Evolutionary conservation across 2,797 vertebrate species (phyloP).

Genomic region (Aulostomus chinensis): DNA sequence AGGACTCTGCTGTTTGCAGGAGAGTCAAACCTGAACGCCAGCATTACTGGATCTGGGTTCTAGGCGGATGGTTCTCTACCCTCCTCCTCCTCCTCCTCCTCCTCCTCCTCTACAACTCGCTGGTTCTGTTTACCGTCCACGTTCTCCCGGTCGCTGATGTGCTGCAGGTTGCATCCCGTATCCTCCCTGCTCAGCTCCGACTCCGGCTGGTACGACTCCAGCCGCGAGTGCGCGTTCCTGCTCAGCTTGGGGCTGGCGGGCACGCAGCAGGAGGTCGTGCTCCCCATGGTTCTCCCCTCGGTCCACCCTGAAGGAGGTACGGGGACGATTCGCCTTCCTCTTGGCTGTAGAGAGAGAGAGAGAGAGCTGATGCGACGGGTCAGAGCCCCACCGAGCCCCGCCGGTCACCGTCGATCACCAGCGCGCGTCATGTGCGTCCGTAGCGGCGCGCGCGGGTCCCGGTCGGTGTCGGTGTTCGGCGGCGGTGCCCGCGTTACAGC

Average conservation of each 20-base stretch:
- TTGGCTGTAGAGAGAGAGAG: too few relatives aligned
- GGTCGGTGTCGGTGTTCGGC: neutral
- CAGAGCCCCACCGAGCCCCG: constrained; percentile 2
- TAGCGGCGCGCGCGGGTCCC: constrained; percentile 18
- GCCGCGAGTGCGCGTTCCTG: constrained; percentile 87
- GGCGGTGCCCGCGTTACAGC: neutral
- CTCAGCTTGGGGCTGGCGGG: constrained; percentile 89
- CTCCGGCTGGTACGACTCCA: constrained; percentile 89
- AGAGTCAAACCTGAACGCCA: too few relatives aligned
- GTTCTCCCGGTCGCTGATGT: constrained; percentile 93
- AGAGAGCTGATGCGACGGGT: too few relatives aligned
- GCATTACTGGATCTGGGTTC: too few relatives aligned
- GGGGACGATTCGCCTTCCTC: too few relatives aligned
- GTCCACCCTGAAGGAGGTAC: neutral
- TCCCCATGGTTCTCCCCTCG: constrained; percentile 77
- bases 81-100: too few relatives aligned
- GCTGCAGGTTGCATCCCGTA: constrained; percentile 90
- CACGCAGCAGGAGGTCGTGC: constrained; percentile 90
- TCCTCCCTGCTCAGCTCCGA: constrained; percentile 88
- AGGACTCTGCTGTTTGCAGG: too few relatives aligned
- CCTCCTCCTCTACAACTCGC: too few relatives aligned
- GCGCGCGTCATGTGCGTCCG: constrained; percentile 24
- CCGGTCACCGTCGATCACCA: constrained; percentile 19
- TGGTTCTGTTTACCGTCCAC: constrained; percentile 84
- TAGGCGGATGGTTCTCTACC: too few relatives aligned